These are phyloP conservation scores for Hemichromis elongatus DNA, from an alignment of 2,113 vertebrate species.

Conservation along the genomic window DNA sequence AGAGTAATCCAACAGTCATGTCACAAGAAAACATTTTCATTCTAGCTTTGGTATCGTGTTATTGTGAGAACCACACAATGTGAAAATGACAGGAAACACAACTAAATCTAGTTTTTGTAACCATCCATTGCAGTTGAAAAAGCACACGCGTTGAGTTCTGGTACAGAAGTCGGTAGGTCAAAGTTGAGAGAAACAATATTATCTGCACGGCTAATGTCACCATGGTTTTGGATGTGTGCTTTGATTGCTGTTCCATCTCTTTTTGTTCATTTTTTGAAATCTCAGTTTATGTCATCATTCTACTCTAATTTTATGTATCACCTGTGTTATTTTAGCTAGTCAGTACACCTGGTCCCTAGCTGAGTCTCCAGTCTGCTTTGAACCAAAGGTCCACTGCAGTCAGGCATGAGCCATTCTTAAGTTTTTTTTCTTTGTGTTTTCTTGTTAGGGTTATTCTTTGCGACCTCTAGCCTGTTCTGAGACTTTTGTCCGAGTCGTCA, in stretches of 20 bases:
- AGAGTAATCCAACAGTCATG: neutral
- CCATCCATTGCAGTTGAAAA: neutral
- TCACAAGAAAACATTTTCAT: neutral
- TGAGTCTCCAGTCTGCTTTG: neutral
- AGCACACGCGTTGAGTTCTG: neutral
- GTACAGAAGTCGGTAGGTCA: neutral
- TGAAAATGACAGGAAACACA: neutral
- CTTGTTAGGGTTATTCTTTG: neutral
- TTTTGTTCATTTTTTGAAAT: neutral
- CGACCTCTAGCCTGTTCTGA: neutral
- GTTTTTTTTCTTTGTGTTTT: neutral
- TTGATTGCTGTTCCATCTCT: neutral
- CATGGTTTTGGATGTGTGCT: neutral
- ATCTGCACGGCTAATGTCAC: neutral
- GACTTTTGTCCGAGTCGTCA: fast-evolving
- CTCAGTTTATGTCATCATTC: neutral
- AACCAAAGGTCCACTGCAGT: neutral
- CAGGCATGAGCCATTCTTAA: neutral
- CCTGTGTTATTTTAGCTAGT: neutral
- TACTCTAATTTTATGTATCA: neutral
- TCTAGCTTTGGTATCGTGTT: neutral
- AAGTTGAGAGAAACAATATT: neutral
- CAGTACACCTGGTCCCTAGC: neutral
- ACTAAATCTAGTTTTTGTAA: neutral
- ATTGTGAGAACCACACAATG: neutral